Base-by-base conservation (phyloP, 2,113 vertebrate genomes). In the Neolamprologus tretocephalus region DNA sequence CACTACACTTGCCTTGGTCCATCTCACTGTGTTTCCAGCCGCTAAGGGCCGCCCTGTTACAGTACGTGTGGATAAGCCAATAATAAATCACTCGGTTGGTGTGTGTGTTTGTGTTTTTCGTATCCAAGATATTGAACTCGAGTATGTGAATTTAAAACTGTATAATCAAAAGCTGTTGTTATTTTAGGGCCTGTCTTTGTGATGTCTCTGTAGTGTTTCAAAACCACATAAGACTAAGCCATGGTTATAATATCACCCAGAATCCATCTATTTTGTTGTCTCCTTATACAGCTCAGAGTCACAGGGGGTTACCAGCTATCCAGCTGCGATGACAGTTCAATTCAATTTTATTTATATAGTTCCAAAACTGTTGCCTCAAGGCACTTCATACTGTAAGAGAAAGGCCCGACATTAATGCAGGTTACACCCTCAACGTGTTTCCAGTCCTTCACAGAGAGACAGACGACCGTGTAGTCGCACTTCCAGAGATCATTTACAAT, bases 11-110 rank as follows among this genome's bases (percentile, higher is more conserved):
- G 42, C 42, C 42, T 45, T 45, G 42, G 42, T 45, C 42, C 42
- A 45, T 14, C 42, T 45, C 42, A 45, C 42, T 45, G 42, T 45
- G 42, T 45, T 45, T 45, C 42, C 12, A 45, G 13, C 42, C 13
- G 6, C 42, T 45, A 45, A 45, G 42, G 13, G 13, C 42, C 3
- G 3, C 42, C 42, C 42, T 45, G 42, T 45, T 16, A 45, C 42
- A 45, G 3, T 45, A 0, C 13, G 13, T 42, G 7, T 6, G 35
- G 35, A 23, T 23, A 9, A 71, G 35, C n/a, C 7, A 71, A 23
- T 14, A 2, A 71, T 71, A 71, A 23, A 71, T 71, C 37, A 45
- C 40, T 42, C 3, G 1, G n/a, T 1, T 9, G 2, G 5, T 9
- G 35, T 40, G 19, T 40, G 63, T 1, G n/a, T 14, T 45, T 45